Evolutionary conservation across 30 jellyfish, hydroid and myxozoan genomes (phyloP), one percentile per base, ranked within the genome.

Genomic region (Aurelia coerulea): DNA sequence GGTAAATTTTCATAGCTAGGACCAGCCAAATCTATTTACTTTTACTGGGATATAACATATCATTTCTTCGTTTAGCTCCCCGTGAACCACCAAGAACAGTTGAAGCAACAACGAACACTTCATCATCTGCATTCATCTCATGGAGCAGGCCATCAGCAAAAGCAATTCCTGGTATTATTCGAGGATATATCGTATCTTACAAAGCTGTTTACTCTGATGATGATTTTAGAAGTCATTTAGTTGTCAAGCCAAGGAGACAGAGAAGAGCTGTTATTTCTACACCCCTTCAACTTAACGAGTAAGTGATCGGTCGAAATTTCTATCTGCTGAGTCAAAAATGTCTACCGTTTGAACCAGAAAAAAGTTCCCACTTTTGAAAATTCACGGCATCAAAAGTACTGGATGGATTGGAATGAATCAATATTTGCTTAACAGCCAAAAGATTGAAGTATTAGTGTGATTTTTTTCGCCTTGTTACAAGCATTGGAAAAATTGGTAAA

Each of bases 71-170:
- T 71, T 2, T 29, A 74, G 85, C 85, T 10, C 85, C 85, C 33
- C 60, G 73, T 17, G 56, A 19, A 42, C 54, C 85, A 46, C 85
- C 85, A n/a, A 68, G 17, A 74, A 10, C 16, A 7, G 32, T 74
- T 4, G 59, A 74, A 23, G 53, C 56, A 16, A 29, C 42, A 19
- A 39, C 72, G 4, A 74, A 74, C 53, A 37, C 72, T 12, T 74
- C 85, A 74, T 74, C 85, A 16, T 16, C 85, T 6, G 18, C 19
- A 3, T 53, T 74, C 52, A 52, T 74, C 19, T 37, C 85, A 42
- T 74, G 85, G 85, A 17, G n/a, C 15, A 19, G 35, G n/a, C 85
- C 85, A 46, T 53, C 85, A 52, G 53, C 81, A 37, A 60, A 23
- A 17, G 85, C 51, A 37, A 18, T 74, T 49, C 73, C 72, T 23